Evolutionary conservation across 2,888 invertebrate species (phyloP).

Genomic region (Chrysopilus asiliformis): DNA sequence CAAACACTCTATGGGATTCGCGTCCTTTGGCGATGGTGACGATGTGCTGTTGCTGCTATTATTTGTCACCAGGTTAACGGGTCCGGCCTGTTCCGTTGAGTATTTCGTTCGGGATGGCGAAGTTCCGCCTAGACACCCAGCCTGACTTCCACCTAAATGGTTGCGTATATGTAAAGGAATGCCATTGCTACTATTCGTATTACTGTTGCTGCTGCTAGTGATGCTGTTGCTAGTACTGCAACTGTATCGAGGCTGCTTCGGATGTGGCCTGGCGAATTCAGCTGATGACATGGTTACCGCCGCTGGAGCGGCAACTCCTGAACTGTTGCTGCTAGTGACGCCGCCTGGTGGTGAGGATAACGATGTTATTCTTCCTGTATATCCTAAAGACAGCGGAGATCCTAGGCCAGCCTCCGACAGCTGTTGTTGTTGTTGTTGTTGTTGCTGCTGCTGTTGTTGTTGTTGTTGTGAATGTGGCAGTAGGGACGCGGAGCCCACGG

Average conservation of each 20-base stretch:
- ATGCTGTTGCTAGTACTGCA: constrained; percentile 14
- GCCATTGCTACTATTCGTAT: constrained; percentile 15
- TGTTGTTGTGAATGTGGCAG: constrained; percentile 1
- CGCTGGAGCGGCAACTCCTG: constrained; percentile 5
- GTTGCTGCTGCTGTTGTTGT: constrained; percentile 3
- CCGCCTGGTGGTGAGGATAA: constrained; percentile 2
- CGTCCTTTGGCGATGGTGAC: constrained; percentile 4
- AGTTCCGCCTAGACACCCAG: constrained; percentile 5
- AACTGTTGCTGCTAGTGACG: constrained; percentile 10
- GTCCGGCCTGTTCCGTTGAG: constrained; percentile 20
- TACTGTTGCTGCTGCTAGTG: constrained; percentile 14
- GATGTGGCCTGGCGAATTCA: constrained; percentile 24
- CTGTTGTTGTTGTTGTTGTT: constrained; percentile 5
- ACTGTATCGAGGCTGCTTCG: constrained; percentile 20
- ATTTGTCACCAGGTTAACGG: constrained; percentile 24
- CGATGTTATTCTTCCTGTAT: constrained; percentile 7
- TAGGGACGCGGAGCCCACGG: too few relatives aligned
- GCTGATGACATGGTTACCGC: constrained; percentile 19
- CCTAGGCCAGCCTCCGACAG: constrained; percentile 2
- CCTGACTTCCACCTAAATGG: too few relatives aligned
- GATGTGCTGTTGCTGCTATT: constrained; percentile 14
- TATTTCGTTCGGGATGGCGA: constrained; percentile 12
- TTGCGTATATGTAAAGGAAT: constrained; percentile 18
- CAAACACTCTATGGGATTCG: background rate
- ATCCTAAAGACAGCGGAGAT: constrained; percentile 4